phyloP scores from a whole-genome alignment of 2,113 vertebrate species.

The Aegypius monachus region DNA sequence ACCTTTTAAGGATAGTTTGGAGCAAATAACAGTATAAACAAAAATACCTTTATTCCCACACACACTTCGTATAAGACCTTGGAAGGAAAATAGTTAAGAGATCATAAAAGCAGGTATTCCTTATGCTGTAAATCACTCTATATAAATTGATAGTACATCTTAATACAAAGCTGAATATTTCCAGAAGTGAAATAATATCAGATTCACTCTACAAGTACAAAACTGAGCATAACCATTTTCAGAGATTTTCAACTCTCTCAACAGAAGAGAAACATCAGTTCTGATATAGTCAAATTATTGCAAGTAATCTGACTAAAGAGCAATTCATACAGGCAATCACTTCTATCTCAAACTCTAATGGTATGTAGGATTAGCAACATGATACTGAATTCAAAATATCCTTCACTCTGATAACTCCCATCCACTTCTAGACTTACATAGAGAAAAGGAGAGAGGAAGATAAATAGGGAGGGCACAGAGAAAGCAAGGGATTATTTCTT shows the following conservation, averaged over 20 bases:
- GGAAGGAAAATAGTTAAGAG: neutral
- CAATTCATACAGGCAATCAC: neutral
- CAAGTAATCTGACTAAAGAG: neutral
- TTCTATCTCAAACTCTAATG: neutral
- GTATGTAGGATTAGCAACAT: neutral
- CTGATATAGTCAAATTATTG: neutral
- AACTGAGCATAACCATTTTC: neutral
- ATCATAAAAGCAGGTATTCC: neutral
- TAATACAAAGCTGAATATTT: neutral
- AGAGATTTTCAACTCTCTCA: neutral
- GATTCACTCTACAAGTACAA: neutral
- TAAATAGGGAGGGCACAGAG: neutral
- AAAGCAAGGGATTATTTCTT: neutral
- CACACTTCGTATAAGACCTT: neutral
- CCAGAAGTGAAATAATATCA: neutral
- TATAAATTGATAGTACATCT: neutral
- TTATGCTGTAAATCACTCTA: neutral
- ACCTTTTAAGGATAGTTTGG: neutral
- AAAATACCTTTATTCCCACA: neutral
- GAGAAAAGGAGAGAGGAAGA: neutral
- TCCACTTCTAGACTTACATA: neutral
- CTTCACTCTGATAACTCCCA: neutral
- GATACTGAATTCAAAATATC: neutral
- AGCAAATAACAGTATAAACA: neutral
- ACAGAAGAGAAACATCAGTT: neutral